These are phyloP conservation scores for Nemoura dubitans DNA, from an alignment of 2,888 invertebrate species.

Conservation along the genomic window DNA sequence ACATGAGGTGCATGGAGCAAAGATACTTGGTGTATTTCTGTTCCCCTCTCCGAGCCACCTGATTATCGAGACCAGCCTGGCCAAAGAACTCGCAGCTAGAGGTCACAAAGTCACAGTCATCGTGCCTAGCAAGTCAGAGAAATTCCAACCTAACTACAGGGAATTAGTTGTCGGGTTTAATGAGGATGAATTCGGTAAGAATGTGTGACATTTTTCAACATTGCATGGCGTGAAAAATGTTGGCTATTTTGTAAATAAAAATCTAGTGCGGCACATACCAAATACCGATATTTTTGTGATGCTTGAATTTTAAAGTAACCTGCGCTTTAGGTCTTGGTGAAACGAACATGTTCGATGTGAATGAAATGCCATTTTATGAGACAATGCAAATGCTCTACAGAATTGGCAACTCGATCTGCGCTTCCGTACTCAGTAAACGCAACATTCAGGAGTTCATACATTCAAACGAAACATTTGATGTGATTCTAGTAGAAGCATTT, in stretches of 20 bases:
- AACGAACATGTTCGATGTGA: background rate
- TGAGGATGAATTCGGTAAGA: background rate
- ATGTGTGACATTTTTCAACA: too few relatives aligned
- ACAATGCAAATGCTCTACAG: background rate
- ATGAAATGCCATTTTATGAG: background rate
- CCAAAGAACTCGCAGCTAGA: conserved; percentile 59
- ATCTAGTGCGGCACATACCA: too few relatives aligned
- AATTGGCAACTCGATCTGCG: conserved; percentile 15
- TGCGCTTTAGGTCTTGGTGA: too few relatives aligned
- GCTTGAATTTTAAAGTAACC: too few relatives aligned
- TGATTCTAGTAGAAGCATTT: conserved; percentile 45
- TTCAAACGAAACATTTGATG: conserved; percentile 47
- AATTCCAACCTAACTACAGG: background rate
- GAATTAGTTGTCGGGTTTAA: background rate
- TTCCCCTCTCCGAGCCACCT: conserved; percentile 63
- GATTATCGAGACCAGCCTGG: conserved; percentile 60
- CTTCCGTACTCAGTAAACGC: background rate
- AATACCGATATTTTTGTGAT: too few relatives aligned
- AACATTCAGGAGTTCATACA: conserved; percentile 36
- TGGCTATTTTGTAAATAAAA: too few relatives aligned
- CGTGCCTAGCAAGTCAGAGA: background rate
- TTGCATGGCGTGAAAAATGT: too few relatives aligned
- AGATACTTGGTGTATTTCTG: conserved; percentile 61
- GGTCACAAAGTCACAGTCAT: conserved; percentile 61
- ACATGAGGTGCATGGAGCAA: too few relatives aligned